A percentile compares a stretch with the other conserved stretches of the same genome.
phyloP scores from a whole-genome alignment of 1,140 invertebrate genomes.

The Megalopta genalis region DNA sequence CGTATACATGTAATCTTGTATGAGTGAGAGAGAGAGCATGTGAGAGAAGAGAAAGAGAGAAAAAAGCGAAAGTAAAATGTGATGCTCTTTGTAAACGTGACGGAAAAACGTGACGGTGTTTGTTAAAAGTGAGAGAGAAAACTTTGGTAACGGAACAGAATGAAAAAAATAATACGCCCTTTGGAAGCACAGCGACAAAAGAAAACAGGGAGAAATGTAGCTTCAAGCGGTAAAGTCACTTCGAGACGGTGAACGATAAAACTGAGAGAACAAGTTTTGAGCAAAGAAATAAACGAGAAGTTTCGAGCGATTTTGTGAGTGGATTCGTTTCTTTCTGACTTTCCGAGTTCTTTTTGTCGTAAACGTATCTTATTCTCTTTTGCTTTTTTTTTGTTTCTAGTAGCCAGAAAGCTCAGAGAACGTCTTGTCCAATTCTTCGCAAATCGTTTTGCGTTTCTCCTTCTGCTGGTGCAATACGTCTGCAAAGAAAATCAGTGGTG shows the following conservation, averaged over 20 bases:
- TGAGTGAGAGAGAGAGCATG: background rate
- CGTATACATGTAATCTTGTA: background rate
- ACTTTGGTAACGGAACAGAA: background rate
- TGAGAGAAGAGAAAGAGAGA: background rate
- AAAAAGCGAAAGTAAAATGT: background rate
- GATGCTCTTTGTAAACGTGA: background rate
- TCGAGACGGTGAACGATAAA: slow-evolving; percentile 1
- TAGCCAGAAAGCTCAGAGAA: slow-evolving; percentile 93
- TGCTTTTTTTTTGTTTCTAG: slow-evolving; percentile 79
- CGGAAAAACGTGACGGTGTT: background rate
- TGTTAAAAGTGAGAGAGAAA: background rate
- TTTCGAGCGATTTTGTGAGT: slow-evolving; percentile 45
- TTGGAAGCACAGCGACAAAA: slow-evolving; percentile 17
- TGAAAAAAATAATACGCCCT: background rate
- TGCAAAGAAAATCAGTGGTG: slow-evolving; percentile 82
- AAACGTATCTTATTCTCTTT: background rate
- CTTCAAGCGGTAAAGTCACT: slow-evolving; percentile 36
- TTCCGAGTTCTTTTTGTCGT: background rate
- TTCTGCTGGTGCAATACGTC: slow-evolving; percentile 96
- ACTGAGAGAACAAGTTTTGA: slow-evolving; percentile 23
- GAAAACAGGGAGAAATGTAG: slow-evolving; percentile 1
- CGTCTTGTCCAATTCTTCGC: slow-evolving; percentile 98
- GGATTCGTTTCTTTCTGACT: slow-evolving; percentile 33
- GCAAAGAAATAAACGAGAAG: slow-evolving; percentile 17
- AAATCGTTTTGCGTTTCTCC: slow-evolving; percentile 97